These are phyloP conservation scores for Zelostemma sp. DNA, from an alignment of 1,140 invertebrate species.

Conservation along the genomic window DNA sequence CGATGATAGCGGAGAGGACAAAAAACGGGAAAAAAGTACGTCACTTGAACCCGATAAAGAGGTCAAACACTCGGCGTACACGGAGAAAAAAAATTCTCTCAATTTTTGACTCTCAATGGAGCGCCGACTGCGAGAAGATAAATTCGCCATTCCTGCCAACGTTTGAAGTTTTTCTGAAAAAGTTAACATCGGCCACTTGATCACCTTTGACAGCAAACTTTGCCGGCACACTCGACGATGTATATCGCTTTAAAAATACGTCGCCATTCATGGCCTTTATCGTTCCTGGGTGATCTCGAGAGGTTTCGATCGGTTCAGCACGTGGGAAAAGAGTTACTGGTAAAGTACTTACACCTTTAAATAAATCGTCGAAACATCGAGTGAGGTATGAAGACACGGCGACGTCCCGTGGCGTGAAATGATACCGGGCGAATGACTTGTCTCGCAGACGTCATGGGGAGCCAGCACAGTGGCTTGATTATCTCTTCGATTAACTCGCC, in stretches of 20 bases:
- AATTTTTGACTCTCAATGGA: too few species aligned
- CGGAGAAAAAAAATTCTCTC: too few species aligned
- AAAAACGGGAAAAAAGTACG: too few species aligned
- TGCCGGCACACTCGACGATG: background rate
- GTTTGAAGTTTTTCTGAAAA: background rate
- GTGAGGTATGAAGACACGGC: constrained; percentile 1
- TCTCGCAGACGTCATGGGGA: constrained; percentile 32
- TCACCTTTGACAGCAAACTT: background rate
- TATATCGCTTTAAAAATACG: constrained; percentile 2
- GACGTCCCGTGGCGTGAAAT: constrained; percentile 34
- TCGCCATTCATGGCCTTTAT: background rate
- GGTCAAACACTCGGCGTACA: too few species aligned
- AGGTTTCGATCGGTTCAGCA: background rate
- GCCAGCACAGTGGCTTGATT: constrained; percentile 25
- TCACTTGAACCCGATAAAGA: too few species aligned
- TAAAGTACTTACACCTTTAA: constrained; percentile 6
- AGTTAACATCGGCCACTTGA: background rate
- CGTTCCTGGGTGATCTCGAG: background rate
- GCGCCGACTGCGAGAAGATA: too few species aligned
- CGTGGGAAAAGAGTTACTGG: background rate
- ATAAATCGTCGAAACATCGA: constrained; percentile 29
- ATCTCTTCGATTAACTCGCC: constrained; percentile 32
- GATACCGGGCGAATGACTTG: constrained; percentile 38
- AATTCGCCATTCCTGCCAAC: background rate
- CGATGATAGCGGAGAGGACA: too few species aligned